phyloP scores from a whole-genome alignment of 1,140 invertebrate genomes.

The Diploscapter pachys region DNA sequence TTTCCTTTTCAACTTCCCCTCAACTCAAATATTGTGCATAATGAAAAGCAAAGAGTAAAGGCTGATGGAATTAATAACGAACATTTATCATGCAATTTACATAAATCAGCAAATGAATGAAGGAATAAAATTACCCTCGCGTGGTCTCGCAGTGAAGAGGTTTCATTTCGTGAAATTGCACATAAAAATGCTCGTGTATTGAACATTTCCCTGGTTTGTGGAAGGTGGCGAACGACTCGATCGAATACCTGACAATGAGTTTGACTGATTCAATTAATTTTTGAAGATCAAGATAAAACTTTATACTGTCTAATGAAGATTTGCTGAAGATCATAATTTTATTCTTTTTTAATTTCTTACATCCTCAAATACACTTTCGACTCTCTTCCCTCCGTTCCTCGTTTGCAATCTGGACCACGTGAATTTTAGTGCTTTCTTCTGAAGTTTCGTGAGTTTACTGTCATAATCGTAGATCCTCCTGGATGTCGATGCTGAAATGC shows the following conservation, averaged over 20 bases:
- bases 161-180: conserved; percentile 50
- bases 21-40: too few relatives aligned
- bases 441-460: conserved; percentile 52
- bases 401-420: conserved; percentile 58
- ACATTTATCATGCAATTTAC: too few relatives aligned
- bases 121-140: conserved; percentile 32
- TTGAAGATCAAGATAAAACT: neutral
- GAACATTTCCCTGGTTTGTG: conserved; percentile 56
- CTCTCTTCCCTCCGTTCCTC: conserved; percentile 56
- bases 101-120: too few relatives aligned
- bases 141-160: conserved; percentile 49
- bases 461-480: conserved; percentile 55
- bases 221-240: conserved; percentile 39
- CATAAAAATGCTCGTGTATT: conserved; percentile 54
- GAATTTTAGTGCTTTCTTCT: conserved; percentile 54
- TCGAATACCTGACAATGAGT: conserved; percentile 43
- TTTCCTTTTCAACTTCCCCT: too few relatives aligned
- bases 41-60: too few relatives aligned
- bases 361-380: conserved; percentile 59
- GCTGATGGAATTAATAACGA: too few relatives aligned
- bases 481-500: neutral
- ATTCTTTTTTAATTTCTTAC: conserved; percentile 26
- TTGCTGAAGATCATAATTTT: neutral
- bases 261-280: conserved; percentile 3
- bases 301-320: neutral